Evolutionary conservation across 92 coral and sea anemone species (phyloP).

Genomic region (Phenganax subtilis): DNA sequence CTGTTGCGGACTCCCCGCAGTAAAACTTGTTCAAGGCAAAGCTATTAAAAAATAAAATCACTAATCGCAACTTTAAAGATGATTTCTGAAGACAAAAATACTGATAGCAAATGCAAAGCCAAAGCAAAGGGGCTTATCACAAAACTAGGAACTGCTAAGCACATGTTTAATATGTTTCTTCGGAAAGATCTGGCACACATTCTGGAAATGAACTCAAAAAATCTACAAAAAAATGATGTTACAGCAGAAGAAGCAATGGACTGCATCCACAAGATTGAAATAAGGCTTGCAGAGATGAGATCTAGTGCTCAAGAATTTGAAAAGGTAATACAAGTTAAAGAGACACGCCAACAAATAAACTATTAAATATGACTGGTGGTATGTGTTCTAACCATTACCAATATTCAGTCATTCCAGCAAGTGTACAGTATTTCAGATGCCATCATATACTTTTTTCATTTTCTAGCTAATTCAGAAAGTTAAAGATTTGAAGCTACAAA

Average conservation of each 20-base stretch:
- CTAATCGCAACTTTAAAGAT: conserved; percentile 16
- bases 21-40: too few species aligned
- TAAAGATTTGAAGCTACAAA: conserved; percentile 15
- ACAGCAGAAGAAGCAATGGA: conserved; percentile 33
- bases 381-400: conserved; percentile 5
- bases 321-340: conserved; percentile 3
- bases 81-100: conserved; percentile 22
- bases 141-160: conserved; percentile 9
- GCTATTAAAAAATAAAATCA: too few species aligned
- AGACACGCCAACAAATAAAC: neutral
- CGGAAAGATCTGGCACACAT: conserved; percentile 20
- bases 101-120: conserved; percentile 19
- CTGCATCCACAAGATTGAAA: conserved; percentile 24
- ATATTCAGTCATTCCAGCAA: conserved; percentile 11
- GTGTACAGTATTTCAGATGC: neutral
- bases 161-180: conserved; percentile 28
- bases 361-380: neutral
- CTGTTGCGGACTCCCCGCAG: too few species aligned
- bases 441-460: neutral
- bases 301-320: conserved; percentile 25
- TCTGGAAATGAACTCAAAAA: conserved; percentile 26
- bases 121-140: conserved; percentile 16
- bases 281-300: conserved; percentile 32
- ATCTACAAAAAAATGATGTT: conserved; percentile 26
- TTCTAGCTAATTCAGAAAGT: conserved; percentile 29